Conservation (phyloP, 2,888 invertebrate genomes). For the Phymatocera aterrima region DNA sequence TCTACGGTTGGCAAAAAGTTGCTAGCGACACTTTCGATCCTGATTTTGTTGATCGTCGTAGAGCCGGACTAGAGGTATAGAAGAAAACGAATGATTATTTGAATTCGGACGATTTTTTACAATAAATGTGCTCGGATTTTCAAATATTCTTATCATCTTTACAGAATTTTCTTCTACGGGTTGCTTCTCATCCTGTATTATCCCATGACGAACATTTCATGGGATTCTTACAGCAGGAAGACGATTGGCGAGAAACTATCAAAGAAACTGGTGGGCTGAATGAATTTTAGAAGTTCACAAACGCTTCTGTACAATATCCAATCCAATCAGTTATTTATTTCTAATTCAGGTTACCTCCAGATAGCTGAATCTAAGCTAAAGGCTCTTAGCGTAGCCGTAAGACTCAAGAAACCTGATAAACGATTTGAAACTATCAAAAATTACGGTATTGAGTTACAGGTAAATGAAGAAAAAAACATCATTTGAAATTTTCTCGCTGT, state of each 20-base stretch:
- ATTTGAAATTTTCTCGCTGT: too few species aligned
- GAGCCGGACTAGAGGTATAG: slow-evolving; percentile 85
- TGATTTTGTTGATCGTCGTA: slow-evolving; percentile 88
- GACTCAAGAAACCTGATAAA: slow-evolving; percentile 84
- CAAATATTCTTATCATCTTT: slow-evolving; percentile 42
- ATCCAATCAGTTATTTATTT: slow-evolving; percentile 60
- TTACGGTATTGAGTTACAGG: slow-evolving; percentile 85
- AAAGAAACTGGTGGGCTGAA: slow-evolving; percentile 81
- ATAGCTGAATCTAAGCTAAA: slow-evolving; percentile 88
- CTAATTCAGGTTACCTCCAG: slow-evolving; percentile 81
- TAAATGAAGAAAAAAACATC: slow-evolving; percentile 59
- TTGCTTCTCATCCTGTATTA: slow-evolving; percentile 85
- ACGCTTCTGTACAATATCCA: slow-evolving; percentile 29
- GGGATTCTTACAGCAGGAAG: slow-evolving; percentile 86
- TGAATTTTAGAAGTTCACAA: not conserved
- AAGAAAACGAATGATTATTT: not conserved
- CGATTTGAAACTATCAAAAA: slow-evolving; percentile 86
- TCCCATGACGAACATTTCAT: slow-evolving; percentile 87
- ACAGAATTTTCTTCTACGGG: slow-evolving; percentile 84
- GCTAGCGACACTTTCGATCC: slow-evolving; percentile 89
- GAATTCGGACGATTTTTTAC: not conserved
- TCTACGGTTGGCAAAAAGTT: slow-evolving; percentile 87
- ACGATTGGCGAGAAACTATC: slow-evolving; percentile 87
- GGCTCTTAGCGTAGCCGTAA: slow-evolving; percentile 84
- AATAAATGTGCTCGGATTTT: not conserved